These are phyloP conservation scores for Hypselothyrea guttata DNA, from an alignment of 2,888 invertebrate species.

Conservation along the genomic window DNA sequence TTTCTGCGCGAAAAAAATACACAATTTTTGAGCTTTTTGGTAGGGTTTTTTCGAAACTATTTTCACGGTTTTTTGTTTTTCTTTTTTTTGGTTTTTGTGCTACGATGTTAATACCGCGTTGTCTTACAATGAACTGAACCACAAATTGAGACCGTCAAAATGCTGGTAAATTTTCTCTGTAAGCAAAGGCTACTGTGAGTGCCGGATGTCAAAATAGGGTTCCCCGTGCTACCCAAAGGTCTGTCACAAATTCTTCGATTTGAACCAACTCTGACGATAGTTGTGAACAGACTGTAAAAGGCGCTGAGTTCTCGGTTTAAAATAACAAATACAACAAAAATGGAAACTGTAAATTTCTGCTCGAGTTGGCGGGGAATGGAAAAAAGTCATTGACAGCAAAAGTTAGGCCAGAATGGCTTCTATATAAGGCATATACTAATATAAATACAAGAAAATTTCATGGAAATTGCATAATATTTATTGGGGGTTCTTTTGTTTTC, in stretches of 20 bases:
- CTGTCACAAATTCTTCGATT: slow-evolving; percentile 34
- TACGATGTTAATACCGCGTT: slow-evolving; percentile 38
- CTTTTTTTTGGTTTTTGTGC: slow-evolving; percentile 10
- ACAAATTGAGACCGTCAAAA: slow-evolving; percentile 19
- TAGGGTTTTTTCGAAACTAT: background rate
- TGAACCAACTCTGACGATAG: too few species aligned
- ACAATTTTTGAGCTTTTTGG: background rate
- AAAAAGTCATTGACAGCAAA: background rate
- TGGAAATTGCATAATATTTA: too few species aligned
- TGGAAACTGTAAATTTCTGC: too few species aligned
- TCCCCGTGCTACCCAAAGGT: slow-evolving; percentile 2
- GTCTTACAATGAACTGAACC: slow-evolving; percentile 27
- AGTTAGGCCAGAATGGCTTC: background rate
- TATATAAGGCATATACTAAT: too few species aligned
- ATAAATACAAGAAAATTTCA: too few species aligned
- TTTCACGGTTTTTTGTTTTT: slow-evolving; percentile 2
- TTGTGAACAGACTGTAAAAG: too few species aligned
- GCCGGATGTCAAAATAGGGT: slow-evolving; percentile 27
- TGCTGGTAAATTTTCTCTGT: slow-evolving; percentile 35
- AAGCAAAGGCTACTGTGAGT: slow-evolving; percentile 52
- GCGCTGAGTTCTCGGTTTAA: too few species aligned
- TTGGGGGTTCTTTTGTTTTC: too few species aligned
- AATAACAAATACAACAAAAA: slow-evolving; percentile 4
- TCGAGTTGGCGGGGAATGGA: too few species aligned
- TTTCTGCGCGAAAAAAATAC: background rate